These are phyloP conservation scores for Sebastes vulpes DNA, from an alignment of 2,797 vertebrate genomes.

Conservation along the genomic window DNA sequence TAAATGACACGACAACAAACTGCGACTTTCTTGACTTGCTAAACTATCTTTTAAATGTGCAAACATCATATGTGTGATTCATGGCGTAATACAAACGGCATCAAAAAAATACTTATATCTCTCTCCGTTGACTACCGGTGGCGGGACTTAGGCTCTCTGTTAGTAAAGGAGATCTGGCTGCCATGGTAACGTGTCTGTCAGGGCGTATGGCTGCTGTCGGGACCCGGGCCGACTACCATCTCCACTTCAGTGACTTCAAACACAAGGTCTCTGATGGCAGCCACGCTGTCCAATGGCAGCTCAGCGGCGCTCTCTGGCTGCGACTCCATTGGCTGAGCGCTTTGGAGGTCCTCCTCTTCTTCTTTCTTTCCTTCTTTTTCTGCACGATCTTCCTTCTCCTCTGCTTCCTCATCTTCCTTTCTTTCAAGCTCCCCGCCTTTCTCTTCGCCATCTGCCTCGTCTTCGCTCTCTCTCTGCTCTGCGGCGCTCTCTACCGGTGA, in stretches of 20 bases:
- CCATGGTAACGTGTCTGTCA: conserved; percentile 1
- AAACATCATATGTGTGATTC: no score
- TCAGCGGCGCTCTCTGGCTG: conserved; percentile 19
- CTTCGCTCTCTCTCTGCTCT: background rate
- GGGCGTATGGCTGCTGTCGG: conserved; percentile 8
- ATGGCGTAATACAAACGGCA: no score
- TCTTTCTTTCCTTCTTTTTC: background rate
- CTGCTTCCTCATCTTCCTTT: background rate
- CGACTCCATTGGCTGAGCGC: background rate
- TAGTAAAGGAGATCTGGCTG: background rate
- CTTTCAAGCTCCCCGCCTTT: background rate
- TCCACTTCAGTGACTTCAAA: conserved; percentile 79
- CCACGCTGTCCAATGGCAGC: conserved; percentile 61
- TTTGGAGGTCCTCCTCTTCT: background rate
- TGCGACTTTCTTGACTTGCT: no score
- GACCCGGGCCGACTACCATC: conserved; percentile 18
- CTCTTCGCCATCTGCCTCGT: background rate
- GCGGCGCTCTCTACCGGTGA: conserved; percentile 32
- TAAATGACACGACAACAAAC: no score
- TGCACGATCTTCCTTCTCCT: background rate
- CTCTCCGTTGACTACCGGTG: no score
- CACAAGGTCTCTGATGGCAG: conserved; percentile 78
- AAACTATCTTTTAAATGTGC: no score
- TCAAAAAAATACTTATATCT: no score
- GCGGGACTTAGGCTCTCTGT: background rate